Percentiles rank a stretch among this genome's conserved stretches.
Evolutionary conservation across 2,888 invertebrate genomes (phyloP).

Genomic region (Brenthis hecate): DNA sequence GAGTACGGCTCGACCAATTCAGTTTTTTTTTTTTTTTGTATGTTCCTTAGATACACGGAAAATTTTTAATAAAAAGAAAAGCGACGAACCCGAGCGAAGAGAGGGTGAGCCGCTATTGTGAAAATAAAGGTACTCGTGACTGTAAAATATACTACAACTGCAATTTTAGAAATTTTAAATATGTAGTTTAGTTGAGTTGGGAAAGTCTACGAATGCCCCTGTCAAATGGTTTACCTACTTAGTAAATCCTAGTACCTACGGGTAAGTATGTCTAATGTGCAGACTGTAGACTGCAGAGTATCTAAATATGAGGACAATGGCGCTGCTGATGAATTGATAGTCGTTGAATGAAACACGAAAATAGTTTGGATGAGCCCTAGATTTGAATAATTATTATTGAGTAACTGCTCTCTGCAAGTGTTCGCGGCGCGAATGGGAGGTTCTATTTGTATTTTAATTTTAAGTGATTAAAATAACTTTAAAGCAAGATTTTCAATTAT

Average conservation of each 20-base stretch:
- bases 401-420: background rate
- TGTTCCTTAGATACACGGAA: no score
- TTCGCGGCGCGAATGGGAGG: background rate
- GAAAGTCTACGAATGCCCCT: no score
- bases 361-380: constrained; percentile 21
- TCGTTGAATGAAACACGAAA: constrained; percentile 23
- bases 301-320: constrained; percentile 4
- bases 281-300: background rate
- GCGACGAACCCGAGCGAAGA: no score
- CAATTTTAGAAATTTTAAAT: no score
- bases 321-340: constrained; percentile 20
- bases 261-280: background rate
- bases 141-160: no score
- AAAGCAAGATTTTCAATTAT: background rate
- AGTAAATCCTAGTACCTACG: background rate
- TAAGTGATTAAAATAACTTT: background rate
- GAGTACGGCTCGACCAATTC: no score
- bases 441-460: background rate
- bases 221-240: background rate
- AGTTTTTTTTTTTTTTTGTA: no score
- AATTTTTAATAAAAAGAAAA: no score
- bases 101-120: no score
- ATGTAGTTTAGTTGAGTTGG: no score
- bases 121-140: no score
- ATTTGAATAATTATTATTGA: constrained; percentile 22